Evolutionary conservation across 2,797 vertebrate species (phyloP).

Genomic region (Pangasius krempfi): DNA sequence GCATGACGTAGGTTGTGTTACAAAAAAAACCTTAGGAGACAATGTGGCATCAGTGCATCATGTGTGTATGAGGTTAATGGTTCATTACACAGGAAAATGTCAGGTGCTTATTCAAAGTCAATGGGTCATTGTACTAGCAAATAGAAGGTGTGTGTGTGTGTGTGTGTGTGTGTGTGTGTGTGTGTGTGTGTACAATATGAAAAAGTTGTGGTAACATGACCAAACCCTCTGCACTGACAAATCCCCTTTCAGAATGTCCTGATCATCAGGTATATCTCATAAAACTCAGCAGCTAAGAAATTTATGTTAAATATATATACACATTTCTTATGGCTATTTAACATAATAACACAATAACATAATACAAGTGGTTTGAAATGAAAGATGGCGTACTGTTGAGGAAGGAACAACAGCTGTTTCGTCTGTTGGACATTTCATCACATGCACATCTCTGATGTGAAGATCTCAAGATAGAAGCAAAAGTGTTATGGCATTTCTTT

Average conservation of each 20-base stretch:
- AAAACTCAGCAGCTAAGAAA: neutral
- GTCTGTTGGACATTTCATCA: neutral
- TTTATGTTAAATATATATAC: neutral
- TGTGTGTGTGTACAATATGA: neutral
- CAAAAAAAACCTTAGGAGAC: constrained; percentile 15
- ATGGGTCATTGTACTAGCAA: constrained; percentile 3
- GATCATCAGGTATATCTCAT: neutral
- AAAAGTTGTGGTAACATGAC: constrained; percentile 4
- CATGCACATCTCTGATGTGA: neutral
- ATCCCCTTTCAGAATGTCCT: neutral
- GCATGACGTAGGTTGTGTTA: neutral
- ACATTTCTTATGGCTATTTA: neutral
- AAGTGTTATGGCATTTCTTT: neutral
- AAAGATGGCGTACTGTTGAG: neutral
- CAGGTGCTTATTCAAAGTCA: constrained; percentile 28
- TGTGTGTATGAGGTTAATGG: constrained; percentile 19
- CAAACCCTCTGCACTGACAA: constrained; percentile 23
- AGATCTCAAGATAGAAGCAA: neutral
- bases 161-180: neutral
- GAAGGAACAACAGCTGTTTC: neutral
- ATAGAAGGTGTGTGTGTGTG: neutral
- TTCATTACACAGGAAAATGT: constrained; percentile 33
- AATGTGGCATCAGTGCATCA: neutral
- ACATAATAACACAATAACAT: neutral
- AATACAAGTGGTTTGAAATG: neutral